Evolutionary conservation across 2,113 vertebrate genomes (phyloP).

Genomic region (Chaenogobius annularis): DNA sequence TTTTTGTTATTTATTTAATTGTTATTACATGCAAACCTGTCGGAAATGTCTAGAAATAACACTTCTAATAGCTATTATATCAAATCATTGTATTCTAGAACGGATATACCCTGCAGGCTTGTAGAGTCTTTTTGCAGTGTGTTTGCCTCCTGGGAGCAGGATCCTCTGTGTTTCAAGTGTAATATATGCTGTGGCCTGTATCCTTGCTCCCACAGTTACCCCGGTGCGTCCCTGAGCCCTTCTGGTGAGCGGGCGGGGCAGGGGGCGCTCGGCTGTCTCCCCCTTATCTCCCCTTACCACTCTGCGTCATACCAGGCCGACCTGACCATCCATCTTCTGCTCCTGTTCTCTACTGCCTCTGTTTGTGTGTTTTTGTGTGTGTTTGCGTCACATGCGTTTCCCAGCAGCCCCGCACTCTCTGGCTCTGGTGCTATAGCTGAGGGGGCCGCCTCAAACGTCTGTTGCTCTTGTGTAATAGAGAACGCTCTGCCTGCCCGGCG

Average conservation of each 20-base stretch:
- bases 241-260: slow-evolving; percentile 38
- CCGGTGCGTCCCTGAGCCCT: slow-evolving; percentile 18
- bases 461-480: slow-evolving; percentile 40
- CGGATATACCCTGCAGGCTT: too few relatives aligned
- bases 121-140: too few relatives aligned
- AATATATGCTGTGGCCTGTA: slow-evolving; percentile 4
- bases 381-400: slow-evolving; percentile 25
- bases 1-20: too few relatives aligned
- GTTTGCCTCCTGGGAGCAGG: too few relatives aligned
- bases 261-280: slow-evolving; percentile 51
- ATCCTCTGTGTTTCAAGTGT: slow-evolving; percentile 32
- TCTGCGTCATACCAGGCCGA: slow-evolving; percentile 63
- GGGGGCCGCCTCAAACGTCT: slow-evolving; percentile 22
- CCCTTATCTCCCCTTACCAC: slow-evolving; percentile 65
- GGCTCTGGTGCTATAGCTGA: slow-evolving; percentile 10
- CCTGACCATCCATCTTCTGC: slow-evolving; percentile 68
- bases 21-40: too few relatives aligned
- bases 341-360: slow-evolving; percentile 12
- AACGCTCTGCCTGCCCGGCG: slow-evolving; percentile 33
- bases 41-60: too few relatives aligned
- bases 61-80: too few relatives aligned
- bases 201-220: slow-evolving; percentile 22
- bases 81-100: too few relatives aligned
- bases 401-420: slow-evolving; percentile 3
- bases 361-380: slow-evolving; percentile 15